Base-by-base conservation (phyloP, 2,888 invertebrate species). In the Cremastinae sp. region DNA sequence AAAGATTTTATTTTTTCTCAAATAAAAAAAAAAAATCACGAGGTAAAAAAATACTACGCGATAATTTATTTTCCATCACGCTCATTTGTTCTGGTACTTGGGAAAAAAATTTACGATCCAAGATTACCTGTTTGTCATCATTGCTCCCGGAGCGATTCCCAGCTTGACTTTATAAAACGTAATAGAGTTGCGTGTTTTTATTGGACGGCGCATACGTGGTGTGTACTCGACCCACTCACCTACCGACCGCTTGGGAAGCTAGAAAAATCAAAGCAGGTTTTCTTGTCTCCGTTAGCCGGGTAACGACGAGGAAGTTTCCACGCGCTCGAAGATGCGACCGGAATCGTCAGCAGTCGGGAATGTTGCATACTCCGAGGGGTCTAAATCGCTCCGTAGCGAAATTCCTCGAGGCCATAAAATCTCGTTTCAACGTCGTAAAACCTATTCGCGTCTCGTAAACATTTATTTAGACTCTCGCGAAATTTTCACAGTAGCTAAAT, bases 171-270 rank as follows among this genome's bases (percentile, higher is more conserved):
- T 1, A 4, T 12, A 12, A 49, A 49, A 8, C 49, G 49, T 22
- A 22, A 51, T 51, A 51, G 22, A 51, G 51, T 5, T 55, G 14
- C 35, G 1, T 45, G 49, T 14, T 28, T 75, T 68, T 55, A 69
- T 76, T 74, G 66, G 47, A 56, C 18, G 20, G 39, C 55, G 45
- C 64, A 74, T 43, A 58, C 22, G 66, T 64, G 18, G 49, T 12
- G 12, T 18, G 41, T 16, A 20, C 28, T 14, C 61, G 76, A 77
- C 74, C 77, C 53, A 79, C 74, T 79, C 79, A 75, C 75, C 77
- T 77, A 77, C 73, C 72, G 45, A 74, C 62, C 49, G 45, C 41
- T 16, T 45, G 20, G 47, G 37, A 39, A 12, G 10, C 22, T 16
- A 18, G 4, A 43, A 43, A 58, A 1, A 4, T 16, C 58, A 59